Evolutionary conservation across 2,888 invertebrate species (phyloP), one percentile per base, ranked within the genome.

Genomic region (Drosophila picticornis): DNA sequence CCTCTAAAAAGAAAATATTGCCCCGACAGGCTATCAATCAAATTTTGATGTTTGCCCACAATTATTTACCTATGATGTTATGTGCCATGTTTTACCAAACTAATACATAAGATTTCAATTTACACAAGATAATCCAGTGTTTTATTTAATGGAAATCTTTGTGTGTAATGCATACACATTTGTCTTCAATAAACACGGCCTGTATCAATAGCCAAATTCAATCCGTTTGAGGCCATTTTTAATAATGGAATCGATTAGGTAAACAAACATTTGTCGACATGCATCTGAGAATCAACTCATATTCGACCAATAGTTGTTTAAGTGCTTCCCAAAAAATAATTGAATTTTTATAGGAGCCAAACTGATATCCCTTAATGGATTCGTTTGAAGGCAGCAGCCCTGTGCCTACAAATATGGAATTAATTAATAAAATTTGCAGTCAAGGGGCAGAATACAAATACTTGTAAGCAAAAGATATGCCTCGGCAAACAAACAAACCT

Each of bases 361-460:
- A 48, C 31, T 25, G 46, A 34, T 67, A 67, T 72, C 56, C 61
- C 50, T 57, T 61, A 19, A 43, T 36, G 11, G 50, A 62, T 57
- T 56, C 36, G 61, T 61, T 64, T 59, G 36, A 34, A 40, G 64
- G 52, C 32, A 38, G 29, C 13, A 36, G 27, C 13, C 50, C 7
- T n/a, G 25, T 61, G 46, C 34, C 31, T 25, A 70, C 48, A 63
- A 40, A 81, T 77, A 77, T 75, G 59, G 85, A 88, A 81, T 77
- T 88, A 88, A 86, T 86, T 86, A 88, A 83, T 75, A 81, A 83
- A 77, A 81, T 86, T 72, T 73, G 58, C 61, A 57, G 46, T 32
- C 59, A 66, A 75, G 52, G 71, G 72, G 61, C 63, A 7, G 66
- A 74, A 78, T 65, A 59, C 53, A 53, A 68, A 72, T 72, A 71